phyloP scores from a whole-genome alignment of 2,113 vertebrate species.

The Myiagra hebetior region DNA sequence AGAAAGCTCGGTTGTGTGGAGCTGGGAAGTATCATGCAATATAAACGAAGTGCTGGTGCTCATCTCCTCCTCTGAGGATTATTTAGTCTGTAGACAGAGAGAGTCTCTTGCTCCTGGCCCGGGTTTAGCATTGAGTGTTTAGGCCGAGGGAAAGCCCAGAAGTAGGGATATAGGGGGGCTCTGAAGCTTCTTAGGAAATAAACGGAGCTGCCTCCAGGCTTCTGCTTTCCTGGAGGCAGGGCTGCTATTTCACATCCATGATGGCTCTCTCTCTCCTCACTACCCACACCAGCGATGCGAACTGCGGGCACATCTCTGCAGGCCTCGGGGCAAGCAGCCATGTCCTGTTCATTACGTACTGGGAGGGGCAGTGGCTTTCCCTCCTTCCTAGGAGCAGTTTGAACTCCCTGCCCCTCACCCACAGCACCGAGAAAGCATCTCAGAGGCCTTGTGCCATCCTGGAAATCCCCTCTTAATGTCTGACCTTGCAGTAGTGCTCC shows the following conservation, averaged over 20 bases:
- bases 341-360: accelerated
- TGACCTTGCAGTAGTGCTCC: background rate
- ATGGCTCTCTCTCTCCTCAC: background rate
- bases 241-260: background rate
- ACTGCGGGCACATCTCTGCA: background rate
- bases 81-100: background rate
- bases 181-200: background rate
- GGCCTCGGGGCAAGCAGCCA: accelerated
- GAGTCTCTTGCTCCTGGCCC: background rate
- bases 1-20: background rate
- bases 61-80: background rate
- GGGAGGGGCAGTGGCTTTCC: background rate
- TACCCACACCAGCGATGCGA: accelerated
- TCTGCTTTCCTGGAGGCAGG: background rate
- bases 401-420: background rate
- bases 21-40: background rate
- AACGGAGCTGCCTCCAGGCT: background rate
- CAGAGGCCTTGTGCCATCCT: background rate
- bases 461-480: background rate
- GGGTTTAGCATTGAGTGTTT: background rate
- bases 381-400: accelerated
- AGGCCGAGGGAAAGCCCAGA: background rate
- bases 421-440: background rate
- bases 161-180: background rate
- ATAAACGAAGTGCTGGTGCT: background rate